Evolutionary conservation across 2,888 invertebrate species (phyloP).

Genomic region (Acanthosepion lycidas): DNA sequence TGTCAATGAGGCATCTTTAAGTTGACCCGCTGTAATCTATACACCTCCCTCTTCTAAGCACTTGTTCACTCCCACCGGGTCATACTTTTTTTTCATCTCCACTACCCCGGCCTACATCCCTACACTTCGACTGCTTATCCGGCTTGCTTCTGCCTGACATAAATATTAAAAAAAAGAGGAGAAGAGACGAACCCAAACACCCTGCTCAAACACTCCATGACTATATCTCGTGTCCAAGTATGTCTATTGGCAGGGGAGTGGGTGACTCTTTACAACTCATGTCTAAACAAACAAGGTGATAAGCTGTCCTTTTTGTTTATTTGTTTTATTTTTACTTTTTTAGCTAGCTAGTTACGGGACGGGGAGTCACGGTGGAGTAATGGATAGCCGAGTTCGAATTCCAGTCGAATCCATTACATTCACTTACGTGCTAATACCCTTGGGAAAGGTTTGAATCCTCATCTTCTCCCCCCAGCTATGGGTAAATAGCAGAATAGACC

Average conservation of each 20-base stretch:
- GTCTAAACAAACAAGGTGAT: constrained; percentile 24
- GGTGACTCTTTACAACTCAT: neutral
- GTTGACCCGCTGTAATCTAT: constrained; percentile 33
- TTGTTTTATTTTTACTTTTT: neutral
- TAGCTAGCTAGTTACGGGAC: neutral
- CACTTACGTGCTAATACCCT: no score
- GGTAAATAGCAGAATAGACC: no score
- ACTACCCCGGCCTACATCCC: neutral
- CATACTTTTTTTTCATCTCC: neutral
- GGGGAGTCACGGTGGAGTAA: no score
- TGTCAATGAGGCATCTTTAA: constrained; percentile 9
- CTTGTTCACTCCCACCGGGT: constrained; percentile 33
- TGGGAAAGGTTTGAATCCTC: no score
- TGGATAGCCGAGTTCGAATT: no score
- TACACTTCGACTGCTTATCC: neutral
- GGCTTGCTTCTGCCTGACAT: neutral
- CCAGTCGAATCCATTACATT: no score
- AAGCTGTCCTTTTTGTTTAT: neutral
- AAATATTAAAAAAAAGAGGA: neutral
- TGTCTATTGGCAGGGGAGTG: neutral
- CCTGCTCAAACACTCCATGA: neutral
- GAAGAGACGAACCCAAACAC: neutral
- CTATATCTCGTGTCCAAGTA: neutral
- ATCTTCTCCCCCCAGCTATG: no score
- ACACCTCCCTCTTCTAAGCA: constrained; percentile 21